These are phyloP conservation scores for Augiades crinisus DNA, from an alignment of 2,888 invertebrate species.

Conservation along the genomic window DNA sequence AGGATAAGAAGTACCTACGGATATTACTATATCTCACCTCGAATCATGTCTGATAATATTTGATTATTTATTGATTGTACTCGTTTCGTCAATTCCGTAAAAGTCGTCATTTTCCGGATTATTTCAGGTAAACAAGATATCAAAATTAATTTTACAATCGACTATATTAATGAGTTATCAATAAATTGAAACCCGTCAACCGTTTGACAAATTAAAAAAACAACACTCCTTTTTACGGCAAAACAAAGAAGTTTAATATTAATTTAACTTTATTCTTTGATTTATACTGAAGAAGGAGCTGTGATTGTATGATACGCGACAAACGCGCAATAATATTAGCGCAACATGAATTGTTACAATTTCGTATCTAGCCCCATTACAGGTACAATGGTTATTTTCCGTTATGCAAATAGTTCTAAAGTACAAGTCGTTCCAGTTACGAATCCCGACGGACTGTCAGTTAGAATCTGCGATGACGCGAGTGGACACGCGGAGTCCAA, in stretches of 20 bases:
- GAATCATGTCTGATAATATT: constrained; percentile 60
- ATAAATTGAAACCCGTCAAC: no score
- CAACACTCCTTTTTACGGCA: not conserved
- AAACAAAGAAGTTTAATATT: not conserved
- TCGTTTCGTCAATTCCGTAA: constrained; percentile 57
- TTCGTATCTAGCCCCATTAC: constrained; percentile 34
- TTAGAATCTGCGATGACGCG: constrained; percentile 70
- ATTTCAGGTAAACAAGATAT: not conserved
- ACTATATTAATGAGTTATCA: not conserved
- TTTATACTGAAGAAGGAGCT: no score
- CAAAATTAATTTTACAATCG: constrained; percentile 1
- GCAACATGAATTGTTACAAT: constrained; percentile 11
- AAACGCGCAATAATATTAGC: not conserved
- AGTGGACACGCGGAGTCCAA: constrained; percentile 52
- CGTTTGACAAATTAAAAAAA: not conserved
- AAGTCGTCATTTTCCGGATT: constrained; percentile 32
- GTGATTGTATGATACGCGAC: not conserved
- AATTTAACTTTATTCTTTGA: no score
- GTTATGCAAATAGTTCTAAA: constrained; percentile 41
- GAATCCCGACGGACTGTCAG: constrained; percentile 56
- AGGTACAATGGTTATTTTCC: constrained; percentile 52
- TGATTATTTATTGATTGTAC: constrained; percentile 59
- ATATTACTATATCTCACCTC: no score
- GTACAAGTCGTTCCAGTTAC: constrained; percentile 51
- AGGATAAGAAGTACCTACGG: no score